phyloP scores from a whole-genome alignment of 2,113 vertebrate genomes.

The Spea multiplicata region DNA sequence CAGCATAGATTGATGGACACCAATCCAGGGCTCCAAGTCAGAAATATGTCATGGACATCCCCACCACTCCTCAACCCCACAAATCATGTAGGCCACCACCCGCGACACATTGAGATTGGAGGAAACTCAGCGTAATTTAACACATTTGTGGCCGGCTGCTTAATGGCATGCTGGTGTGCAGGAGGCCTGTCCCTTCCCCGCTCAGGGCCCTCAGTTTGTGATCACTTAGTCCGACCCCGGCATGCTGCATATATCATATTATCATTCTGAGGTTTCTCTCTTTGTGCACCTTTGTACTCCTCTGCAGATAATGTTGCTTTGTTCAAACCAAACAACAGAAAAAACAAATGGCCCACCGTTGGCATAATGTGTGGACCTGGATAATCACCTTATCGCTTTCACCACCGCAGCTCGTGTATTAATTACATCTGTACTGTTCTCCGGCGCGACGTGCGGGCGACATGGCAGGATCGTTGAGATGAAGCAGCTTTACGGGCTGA shows the following conservation, averaged over 20 bases:
- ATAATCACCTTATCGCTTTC: slow-evolving; percentile 27
- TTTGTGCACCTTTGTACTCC: background rate
- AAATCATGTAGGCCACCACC: too few species aligned
- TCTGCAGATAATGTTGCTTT: background rate
- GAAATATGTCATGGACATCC: too few species aligned
- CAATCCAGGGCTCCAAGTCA: too few species aligned
- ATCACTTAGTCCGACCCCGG: too few species aligned
- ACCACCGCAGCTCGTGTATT: slow-evolving; percentile 5
- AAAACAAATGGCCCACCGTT: background rate
- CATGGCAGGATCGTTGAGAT: slow-evolving; percentile 3
- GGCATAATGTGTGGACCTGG: background rate
- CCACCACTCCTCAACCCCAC: too few species aligned
- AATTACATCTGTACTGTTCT: slow-evolving; percentile 26
- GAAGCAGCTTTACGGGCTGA: slow-evolving; percentile 9
- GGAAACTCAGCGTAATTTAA: too few species aligned
- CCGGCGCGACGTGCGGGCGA: background rate
- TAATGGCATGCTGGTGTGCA: too few species aligned
- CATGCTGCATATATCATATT: background rate
- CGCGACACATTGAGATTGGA: too few species aligned
- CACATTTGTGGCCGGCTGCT: too few species aligned
- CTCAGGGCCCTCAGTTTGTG: too few species aligned
- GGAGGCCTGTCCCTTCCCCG: too few species aligned
- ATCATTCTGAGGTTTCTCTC: background rate
- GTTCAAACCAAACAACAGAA: background rate
- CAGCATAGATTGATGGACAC: too few species aligned